Base-by-base conservation (phyloP, 2,888 invertebrate species). In the Ennomos erosarius region DNA sequence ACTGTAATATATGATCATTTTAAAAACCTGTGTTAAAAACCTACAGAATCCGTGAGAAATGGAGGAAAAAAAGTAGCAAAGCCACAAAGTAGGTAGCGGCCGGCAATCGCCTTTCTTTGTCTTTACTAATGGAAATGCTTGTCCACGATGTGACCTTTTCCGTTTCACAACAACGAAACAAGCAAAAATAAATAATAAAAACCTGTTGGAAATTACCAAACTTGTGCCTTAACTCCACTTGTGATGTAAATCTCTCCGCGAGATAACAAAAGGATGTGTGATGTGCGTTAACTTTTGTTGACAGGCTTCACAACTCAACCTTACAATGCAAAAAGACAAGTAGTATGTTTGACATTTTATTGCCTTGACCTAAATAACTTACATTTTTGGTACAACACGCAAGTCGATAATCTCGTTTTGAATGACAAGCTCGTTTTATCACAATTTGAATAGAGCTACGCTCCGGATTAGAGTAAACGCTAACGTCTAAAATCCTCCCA, bases 131-230 rank as follows among this genome's bases (percentile, higher is more conserved):
- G 64, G 54, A 62, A 68, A 48, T 35, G 59, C 13, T 48, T 68
- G 68, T 10, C 59, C 12, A 26, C 61, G 66, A 66, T 66, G 50
- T 39, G 62, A 58, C 57, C 64, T 59, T 48, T 55, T 56, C 52
- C 39, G 54, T 61, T 60, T 60, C 47, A 54, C 39, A 58, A 60
- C 46, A 57, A 50, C 44, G 57, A 51, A 37, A 55, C 50, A 47
- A 40, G 59, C 12, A 12, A 9, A 64, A 48, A 38, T 52, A 56
- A 58, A 60, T 64, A 42, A 50, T 47, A 34, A 44, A 49, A 55
- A 61, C 42, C 40, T 45, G 37, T 53, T 54, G 44, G 12, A 47
- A 63, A 54, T 59, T 53, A 56, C 63, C 56, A 51, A 58, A 54
- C 49, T 34, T 45, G 12, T 43, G 48, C 26, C 39, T 37, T 49